Evolutionary conservation across 2,888 invertebrate genomes (phyloP).

Genomic region (Monopis laevigella): DNA sequence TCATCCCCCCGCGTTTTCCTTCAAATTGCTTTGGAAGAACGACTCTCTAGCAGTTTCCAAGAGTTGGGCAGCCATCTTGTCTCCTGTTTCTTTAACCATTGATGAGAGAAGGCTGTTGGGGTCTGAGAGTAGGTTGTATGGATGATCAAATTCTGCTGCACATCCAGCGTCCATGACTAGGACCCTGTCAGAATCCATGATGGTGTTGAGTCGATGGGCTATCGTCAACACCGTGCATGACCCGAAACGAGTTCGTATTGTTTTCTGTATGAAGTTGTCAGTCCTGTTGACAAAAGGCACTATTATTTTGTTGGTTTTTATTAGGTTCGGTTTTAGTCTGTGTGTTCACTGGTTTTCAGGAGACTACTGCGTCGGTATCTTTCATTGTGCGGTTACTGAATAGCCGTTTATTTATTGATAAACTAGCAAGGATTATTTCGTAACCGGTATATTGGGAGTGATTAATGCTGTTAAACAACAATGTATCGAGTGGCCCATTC

Average conservation of each 20-base stretch:
- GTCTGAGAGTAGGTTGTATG: constrained; percentile 63
- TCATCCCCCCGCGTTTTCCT: constrained; percentile 38
- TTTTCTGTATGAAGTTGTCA: constrained; percentile 83
- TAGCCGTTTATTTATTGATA: too few relatives aligned
- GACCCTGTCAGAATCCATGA: constrained; percentile 89
- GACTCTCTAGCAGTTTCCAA: constrained; percentile 30
- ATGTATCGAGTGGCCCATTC: too few relatives aligned
- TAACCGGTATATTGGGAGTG: too few relatives aligned
- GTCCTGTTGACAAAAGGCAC: too few relatives aligned
- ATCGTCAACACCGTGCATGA: constrained; percentile 89
- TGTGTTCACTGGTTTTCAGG: too few relatives aligned
- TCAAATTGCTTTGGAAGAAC: constrained; percentile 37
- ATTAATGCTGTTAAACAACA: too few relatives aligned
- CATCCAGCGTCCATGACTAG: constrained; percentile 70
- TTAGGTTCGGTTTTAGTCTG: too few relatives aligned
- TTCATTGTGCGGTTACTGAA: too few relatives aligned
- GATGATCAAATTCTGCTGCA: constrained; percentile 72
- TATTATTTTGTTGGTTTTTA: too few relatives aligned
- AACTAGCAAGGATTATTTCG: too few relatives aligned
- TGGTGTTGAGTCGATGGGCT: constrained; percentile 91
- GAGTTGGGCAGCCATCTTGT: constrained; percentile 59
- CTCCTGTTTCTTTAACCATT: constrained; percentile 70
- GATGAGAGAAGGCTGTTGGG: constrained; percentile 61
- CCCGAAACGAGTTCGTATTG: constrained; percentile 80
- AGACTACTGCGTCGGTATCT: too few relatives aligned